Evolutionary conservation across 2,888 invertebrate species (phyloP).

Genomic region (Dicyrtoma fusca): DNA sequence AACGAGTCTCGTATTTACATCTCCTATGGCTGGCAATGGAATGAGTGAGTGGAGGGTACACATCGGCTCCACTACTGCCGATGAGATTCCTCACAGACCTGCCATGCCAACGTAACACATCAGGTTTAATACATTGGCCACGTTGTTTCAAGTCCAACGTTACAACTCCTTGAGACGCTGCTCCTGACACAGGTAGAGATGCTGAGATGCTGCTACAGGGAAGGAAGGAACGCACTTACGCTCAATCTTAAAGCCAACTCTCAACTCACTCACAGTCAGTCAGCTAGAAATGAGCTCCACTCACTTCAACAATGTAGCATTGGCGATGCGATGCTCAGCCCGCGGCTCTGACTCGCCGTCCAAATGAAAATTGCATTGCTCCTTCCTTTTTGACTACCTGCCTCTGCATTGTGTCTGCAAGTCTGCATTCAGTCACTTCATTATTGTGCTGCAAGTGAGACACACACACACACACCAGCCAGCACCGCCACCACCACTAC

Average conservation of each 20-base stretch:
- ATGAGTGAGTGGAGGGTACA: too few species aligned
- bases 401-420: constrained; percentile 22
- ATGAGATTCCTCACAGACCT: too few species aligned
- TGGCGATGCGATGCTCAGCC: neutral
- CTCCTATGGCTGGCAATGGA: too few species aligned
- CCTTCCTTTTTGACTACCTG: constrained; percentile 16
- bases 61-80: too few species aligned
- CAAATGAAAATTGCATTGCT: constrained; percentile 31
- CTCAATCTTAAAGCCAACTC: too few species aligned
- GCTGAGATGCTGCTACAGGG: neutral
- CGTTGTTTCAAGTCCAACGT: neutral
- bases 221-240: neutral
- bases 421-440: constrained; percentile 29
- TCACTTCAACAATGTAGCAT: neutral
- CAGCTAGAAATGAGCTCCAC: neutral
- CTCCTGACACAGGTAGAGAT: constrained; percentile 3
- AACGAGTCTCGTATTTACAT: too few species aligned
- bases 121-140: too few species aligned
- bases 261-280: too few species aligned
- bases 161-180: neutral
- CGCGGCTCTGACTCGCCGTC: constrained; percentile 1
- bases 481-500: neutral
- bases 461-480: neutral
- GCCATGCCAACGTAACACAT: too few species aligned
- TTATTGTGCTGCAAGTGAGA: constrained; percentile 33